Percentiles rank a stretch among this genome's conserved stretches.
Conservation (phyloP, 2,113 vertebrate genomes). For the Stomatorhinus ivindoensis region DNA sequence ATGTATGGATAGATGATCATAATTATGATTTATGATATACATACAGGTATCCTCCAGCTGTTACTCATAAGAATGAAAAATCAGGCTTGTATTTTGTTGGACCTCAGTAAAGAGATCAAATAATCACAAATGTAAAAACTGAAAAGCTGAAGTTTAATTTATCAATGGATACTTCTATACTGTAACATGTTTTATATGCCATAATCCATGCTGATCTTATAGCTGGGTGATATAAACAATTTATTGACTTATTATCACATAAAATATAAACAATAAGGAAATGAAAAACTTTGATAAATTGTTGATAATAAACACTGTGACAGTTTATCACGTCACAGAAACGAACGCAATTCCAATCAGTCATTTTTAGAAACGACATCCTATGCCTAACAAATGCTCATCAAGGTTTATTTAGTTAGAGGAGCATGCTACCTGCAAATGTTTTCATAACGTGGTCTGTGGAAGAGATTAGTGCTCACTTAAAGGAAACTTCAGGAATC, state of each 20-base stretch:
- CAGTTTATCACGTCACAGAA: background rate
- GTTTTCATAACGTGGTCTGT: background rate
- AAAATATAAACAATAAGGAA: background rate
- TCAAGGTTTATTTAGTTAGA: background rate
- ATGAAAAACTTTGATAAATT: background rate
- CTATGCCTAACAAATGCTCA: background rate
- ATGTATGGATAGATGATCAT: background rate
- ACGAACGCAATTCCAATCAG: background rate
- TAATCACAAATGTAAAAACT: background rate
- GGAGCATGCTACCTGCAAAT: background rate
- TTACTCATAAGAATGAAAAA: background rate
- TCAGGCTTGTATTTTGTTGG: background rate
- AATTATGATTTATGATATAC: background rate
- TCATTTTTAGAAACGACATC: background rate
- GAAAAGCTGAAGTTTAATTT: background rate
- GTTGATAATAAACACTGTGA: background rate
- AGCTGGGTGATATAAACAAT: background rate
- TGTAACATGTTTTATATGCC: background rate
- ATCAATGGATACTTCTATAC: background rate
- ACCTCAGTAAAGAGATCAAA: background rate
- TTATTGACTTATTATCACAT: background rate
- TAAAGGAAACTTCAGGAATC: background rate
- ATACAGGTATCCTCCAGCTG: background rate
- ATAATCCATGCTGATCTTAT: background rate
- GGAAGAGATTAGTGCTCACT: background rate